Base-by-base conservation (phyloP, 2,113 vertebrate genomes). In the Oceanites oceanicus region DNA sequence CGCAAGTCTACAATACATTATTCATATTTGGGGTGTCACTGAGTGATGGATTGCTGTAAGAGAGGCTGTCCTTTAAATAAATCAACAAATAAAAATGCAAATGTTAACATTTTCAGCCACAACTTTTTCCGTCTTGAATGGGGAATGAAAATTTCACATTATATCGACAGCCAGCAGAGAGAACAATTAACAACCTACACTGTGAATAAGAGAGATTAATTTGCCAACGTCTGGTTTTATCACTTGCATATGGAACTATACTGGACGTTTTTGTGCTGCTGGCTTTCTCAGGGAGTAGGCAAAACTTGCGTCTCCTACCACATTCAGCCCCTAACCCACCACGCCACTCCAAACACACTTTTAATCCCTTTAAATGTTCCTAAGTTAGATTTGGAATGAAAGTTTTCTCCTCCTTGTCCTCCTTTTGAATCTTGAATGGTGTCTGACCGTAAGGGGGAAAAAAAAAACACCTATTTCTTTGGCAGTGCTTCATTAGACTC, bases 61-160 rank as follows among this genome's bases (percentile, higher is more conserved):
- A 98, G 97, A 98, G 96, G 98, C 98, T 98, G 98, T 98, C 98
- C 98, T 98, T 98, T 98, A 98, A 98, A 98, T 98, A 98, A 98
- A 98, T 98, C 98, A 98, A 98, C 98, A 98, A 98, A 98, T 98
- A 98, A 98, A 98, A 98, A 98, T 98, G 98, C 98, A 98, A 98
- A 98, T 98, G 98, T 98, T 98, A 98, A 98, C 98, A 98, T 98
- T 98, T 98, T 98, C 98, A 98, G 97, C 97, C 97, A 98, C 97
- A 98, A 98, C 97, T 98, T 98, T 98, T 97, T 91, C 97, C 96
- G 96, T 98, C 97, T 98, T 98, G 98, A 98, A 98, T 96, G 96
- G 98, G 96, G 97, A 98, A 98, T 98, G 97, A 98, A 98, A 98
- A 98, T 98, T 98, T 98, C 97, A 97, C 98, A 97, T 98, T 97